Conservation (phyloP, 1,140 invertebrate genomes). For the Mylabris phalerata region DNA sequence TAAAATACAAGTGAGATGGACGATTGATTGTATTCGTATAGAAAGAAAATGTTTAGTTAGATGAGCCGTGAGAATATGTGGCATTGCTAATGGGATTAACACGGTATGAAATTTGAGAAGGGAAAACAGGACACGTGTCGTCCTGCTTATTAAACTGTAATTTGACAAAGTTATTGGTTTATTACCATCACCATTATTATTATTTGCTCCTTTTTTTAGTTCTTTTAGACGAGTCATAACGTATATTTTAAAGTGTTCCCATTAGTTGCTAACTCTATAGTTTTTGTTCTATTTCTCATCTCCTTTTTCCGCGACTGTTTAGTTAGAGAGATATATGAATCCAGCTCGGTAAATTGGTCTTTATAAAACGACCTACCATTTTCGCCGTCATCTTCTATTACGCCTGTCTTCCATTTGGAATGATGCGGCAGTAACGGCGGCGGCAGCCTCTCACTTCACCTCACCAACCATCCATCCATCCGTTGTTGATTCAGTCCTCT, state of each 20-base stretch:
- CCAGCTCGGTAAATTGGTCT: conserved; percentile 20
- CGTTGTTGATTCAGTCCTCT: conserved; percentile 36
- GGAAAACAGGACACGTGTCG: conserved; percentile 19
- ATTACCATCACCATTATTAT: background rate
- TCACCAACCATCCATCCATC: conserved; percentile 9
- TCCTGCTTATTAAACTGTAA: conserved; percentile 25
- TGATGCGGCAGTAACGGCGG: background rate
- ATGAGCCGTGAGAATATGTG: conserved; percentile 25
- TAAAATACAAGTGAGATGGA: background rate
- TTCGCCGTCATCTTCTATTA: conserved; percentile 32
- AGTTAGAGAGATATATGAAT: conserved; percentile 17
- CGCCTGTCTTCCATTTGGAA: conserved; percentile 26
- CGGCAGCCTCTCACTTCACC: conserved; percentile 11
- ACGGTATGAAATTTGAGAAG: conserved; percentile 22
- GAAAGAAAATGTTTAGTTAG: conserved; percentile 7
- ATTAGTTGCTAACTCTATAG: too few species aligned
- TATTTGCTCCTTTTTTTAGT: background rate
- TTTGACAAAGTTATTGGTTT: conserved; percentile 17
- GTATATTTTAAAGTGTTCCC: too few species aligned
- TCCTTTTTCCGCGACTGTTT: background rate
- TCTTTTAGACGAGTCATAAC: too few species aligned
- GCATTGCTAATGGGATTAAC: conserved; percentile 23
- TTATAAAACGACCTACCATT: conserved; percentile 24
- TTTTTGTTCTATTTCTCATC: background rate
- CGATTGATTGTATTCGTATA: background rate